Conservation (phyloP, 2,797 vertebrate species). For the Pristis pectinata region DNA sequence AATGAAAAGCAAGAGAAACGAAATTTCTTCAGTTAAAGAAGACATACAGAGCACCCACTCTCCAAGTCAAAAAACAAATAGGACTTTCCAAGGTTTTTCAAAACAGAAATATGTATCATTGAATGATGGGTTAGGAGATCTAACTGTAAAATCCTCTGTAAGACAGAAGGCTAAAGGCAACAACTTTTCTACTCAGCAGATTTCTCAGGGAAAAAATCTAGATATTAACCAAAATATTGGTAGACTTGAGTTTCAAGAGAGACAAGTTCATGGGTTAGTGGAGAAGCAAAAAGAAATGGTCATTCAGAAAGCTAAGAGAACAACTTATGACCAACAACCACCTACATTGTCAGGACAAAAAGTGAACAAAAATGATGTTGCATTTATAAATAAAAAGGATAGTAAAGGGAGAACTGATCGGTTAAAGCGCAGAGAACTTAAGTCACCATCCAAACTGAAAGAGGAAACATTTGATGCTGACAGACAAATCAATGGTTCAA, state of each 20-base stretch:
- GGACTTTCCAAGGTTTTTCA: not conserved
- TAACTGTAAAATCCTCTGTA: not conserved
- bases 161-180: not conserved
- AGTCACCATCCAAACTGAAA: not conserved
- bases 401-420: not conserved
- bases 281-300: not conserved
- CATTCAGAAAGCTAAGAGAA: not conserved
- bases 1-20: not conserved
- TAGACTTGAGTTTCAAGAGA: not conserved
- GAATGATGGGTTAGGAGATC: not conserved
- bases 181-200: not conserved
- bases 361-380: not conserved
- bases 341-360: not conserved
- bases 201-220: not conserved
- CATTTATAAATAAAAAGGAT: not conserved
- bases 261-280: not conserved
- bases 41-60: not conserved
- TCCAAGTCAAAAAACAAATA: not conserved
- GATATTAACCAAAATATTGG: not conserved
- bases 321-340: not conserved
- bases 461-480: not conserved
- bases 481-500: not conserved
- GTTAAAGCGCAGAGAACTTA: not conserved
- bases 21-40: not conserved
- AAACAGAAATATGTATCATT: not conserved